Percentiles rank a stretch among this genome's conserved stretches.
Conservation (phyloP, 2,888 invertebrate species). For the Cantharis lateralis region DNA sequence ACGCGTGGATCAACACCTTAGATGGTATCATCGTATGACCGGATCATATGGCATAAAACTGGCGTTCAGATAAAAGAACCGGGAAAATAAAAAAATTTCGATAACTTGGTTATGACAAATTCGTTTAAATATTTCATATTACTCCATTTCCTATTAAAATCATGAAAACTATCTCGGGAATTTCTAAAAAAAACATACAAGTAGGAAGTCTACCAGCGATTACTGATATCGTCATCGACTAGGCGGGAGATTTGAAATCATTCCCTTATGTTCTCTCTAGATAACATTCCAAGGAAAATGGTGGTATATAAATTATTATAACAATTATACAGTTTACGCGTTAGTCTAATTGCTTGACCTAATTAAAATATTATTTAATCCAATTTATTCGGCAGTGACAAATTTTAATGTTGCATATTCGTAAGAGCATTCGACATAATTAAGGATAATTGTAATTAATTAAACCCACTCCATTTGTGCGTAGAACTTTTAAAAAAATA, state of each 20-base stretch:
- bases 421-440: neutral
- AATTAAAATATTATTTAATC: neutral
- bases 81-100: too few relatives aligned
- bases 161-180: neutral
- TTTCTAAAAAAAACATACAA: neutral
- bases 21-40: too few relatives aligned
- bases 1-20: too few relatives aligned
- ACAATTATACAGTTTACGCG: neutral
- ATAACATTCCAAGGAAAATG: too few relatives aligned
- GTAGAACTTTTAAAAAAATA: neutral
- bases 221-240: neutral
- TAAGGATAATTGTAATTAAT: neutral
- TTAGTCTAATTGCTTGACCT: neutral
- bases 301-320: too few relatives aligned
- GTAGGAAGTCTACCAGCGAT: neutral
- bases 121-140: neutral
- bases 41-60: too few relatives aligned
- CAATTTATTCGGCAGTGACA: neutral
- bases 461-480: neutral
- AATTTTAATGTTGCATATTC: neutral
- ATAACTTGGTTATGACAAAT: neutral
- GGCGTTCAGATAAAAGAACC: too few relatives aligned
- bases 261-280: too few relatives aligned
- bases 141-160: neutral
- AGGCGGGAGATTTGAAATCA: too few relatives aligned